phyloP scores from a whole-genome alignment of 2,888 invertebrate species.

The Chrysolina oricalcia region DNA sequence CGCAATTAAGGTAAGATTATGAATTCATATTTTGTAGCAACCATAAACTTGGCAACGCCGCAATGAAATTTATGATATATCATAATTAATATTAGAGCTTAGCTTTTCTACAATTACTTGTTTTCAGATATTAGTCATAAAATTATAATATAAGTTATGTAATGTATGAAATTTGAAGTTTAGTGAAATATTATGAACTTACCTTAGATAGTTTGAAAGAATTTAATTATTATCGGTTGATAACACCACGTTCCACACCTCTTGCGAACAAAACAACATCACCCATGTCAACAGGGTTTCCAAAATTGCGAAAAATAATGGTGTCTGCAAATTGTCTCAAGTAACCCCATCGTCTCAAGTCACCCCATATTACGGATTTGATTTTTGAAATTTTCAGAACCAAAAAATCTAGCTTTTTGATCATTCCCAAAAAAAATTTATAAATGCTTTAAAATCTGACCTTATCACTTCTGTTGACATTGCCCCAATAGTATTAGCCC shows the following conservation, averaged over 20 bases:
- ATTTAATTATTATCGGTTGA: constrained; percentile 29
- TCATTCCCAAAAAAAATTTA: no score
- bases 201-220: constrained; percentile 22
- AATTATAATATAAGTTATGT: no score
- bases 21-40: constrained; percentile 33
- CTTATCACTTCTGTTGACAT: no score
- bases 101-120: constrained; percentile 18
- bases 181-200: constrained; percentile 28
- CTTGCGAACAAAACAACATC: no score
- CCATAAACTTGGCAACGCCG: constrained; percentile 32
- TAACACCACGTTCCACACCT: constrained; percentile 30
- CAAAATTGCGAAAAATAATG: constrained; percentile 33
- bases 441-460: no score
- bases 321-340: constrained; percentile 31
- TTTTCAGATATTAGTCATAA: constrained; percentile 26
- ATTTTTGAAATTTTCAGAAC: no score
- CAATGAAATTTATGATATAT: constrained; percentile 22
- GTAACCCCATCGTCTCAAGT: constrained; percentile 34
- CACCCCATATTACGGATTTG: no score
- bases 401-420: no score
- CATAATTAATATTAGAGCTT: no score
- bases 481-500: no score
- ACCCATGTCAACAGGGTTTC: constrained; percentile 31
- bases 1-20: constrained; percentile 27
- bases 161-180: constrained; percentile 29